A percentile compares a stretch with the other conserved stretches of the same genome.
These are phyloP conservation scores for Pogonomyrmex barbatus DNA, from an alignment of 1,140 invertebrate species.

Conservation along the genomic window DNA sequence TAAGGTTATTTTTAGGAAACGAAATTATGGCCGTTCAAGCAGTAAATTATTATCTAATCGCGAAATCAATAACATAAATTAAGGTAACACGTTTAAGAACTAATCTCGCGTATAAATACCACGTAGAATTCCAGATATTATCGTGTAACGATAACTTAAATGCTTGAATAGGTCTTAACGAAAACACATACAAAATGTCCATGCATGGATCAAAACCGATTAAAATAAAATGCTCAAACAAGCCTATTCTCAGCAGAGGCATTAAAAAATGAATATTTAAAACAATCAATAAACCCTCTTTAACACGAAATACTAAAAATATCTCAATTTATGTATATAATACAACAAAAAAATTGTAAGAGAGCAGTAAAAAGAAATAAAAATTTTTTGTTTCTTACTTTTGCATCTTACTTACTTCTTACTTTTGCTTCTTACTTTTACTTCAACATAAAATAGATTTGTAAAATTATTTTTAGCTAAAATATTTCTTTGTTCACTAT, in stretches of 20 bases:
- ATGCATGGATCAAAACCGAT: slow-evolving; percentile 22
- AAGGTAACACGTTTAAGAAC: slow-evolving; percentile 44
- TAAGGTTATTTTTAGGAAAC: slow-evolving; percentile 24
- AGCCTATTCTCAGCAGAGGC: not conserved
- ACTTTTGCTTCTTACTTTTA: not conserved
- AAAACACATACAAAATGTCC: slow-evolving; percentile 18
- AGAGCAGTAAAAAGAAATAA: not conserved
- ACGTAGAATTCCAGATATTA: slow-evolving; percentile 41
- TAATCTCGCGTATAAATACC: slow-evolving; percentile 48
- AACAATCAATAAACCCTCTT: slow-evolving; percentile 5
- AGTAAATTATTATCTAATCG: slow-evolving; percentile 48
- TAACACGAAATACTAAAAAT: not conserved
- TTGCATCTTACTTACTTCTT: not conserved
- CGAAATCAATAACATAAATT: slow-evolving; percentile 54
- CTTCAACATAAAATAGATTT: not conserved
- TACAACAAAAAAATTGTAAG: not conserved
- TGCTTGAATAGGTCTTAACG: slow-evolving; percentile 52
- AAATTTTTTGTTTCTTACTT: not conserved
- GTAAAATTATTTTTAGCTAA: not conserved
- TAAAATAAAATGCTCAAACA: slow-evolving; percentile 8
- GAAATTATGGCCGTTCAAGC: slow-evolving; percentile 10
- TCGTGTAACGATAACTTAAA: slow-evolving; percentile 38
- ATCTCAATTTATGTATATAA: not conserved
- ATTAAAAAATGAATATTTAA: slow-evolving; percentile 30
- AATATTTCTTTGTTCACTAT: not conserved